Evolutionary conservation across 2,888 invertebrate genomes (phyloP).

Genomic region (Peribatodes rhomboidaria): DNA sequence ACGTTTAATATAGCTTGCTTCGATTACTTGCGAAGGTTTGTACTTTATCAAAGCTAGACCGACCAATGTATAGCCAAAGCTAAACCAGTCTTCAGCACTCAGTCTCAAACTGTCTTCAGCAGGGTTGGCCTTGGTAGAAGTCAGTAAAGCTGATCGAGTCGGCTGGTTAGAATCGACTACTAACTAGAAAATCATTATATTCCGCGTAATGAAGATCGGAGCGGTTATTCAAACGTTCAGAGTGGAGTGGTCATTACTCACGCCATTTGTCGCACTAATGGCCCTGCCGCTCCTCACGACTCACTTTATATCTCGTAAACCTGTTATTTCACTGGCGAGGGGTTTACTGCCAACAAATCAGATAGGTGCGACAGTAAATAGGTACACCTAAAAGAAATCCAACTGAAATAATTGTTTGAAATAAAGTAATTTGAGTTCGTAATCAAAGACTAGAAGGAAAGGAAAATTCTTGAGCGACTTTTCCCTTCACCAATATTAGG

Average conservation of each 20-base stretch:
- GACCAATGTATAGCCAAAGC: too few species aligned
- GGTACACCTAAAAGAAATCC: not conserved
- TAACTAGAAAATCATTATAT: slow-evolving; percentile 36
- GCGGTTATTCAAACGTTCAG: slow-evolving; percentile 60
- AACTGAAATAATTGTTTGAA: too few species aligned
- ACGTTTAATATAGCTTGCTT: too few species aligned
- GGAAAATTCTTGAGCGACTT: not conserved
- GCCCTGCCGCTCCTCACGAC: slow-evolving; percentile 54
- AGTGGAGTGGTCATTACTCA: slow-evolving; percentile 64
- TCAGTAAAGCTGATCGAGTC: not conserved
- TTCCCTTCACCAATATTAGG: slow-evolving; percentile 19
- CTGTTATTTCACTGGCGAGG: slow-evolving; percentile 46
- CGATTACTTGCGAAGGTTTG: not conserved
- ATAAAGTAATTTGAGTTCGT: too few species aligned
- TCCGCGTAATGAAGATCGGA: slow-evolving; percentile 52
- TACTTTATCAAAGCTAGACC: too few species aligned
- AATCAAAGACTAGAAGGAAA: too few species aligned
- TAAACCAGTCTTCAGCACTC: too few species aligned
- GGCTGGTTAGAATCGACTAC: slow-evolving; percentile 3
- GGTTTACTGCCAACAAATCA: slow-evolving; percentile 17
- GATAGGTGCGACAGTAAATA: not conserved
- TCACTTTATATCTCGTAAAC: slow-evolving; percentile 55
- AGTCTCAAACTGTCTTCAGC: too few species aligned
- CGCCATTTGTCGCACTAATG: slow-evolving; percentile 68
- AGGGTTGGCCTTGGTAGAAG: not conserved